Percentiles rank a stretch among this genome's conserved stretches.
Conservation (phyloP, 2,888 invertebrate species). For the Apodemia zela region DNA sequence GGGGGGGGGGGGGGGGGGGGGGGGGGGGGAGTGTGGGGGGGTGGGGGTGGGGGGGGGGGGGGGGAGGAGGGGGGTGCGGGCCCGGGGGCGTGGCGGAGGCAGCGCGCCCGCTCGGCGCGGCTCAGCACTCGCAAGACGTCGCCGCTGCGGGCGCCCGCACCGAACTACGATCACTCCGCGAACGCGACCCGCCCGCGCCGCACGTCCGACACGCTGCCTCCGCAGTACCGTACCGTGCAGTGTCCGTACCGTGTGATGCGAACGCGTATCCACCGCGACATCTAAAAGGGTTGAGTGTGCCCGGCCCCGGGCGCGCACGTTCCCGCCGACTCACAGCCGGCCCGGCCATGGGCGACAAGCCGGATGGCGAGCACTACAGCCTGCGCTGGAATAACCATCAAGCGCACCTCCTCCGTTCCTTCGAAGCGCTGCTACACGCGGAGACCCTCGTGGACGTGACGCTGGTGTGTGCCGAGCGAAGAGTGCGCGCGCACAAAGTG, state of each 20-base stretch:
- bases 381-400: conserved; percentile 97
- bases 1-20: too few species aligned
- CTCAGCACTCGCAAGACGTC: conserved; percentile 36
- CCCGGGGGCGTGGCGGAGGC: conserved; percentile 58
- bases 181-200: too few species aligned
- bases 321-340: conserved; percentile 41
- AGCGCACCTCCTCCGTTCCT: conserved; percentile 91
- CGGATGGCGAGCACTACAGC: conserved; percentile 87
- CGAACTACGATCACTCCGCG: too few species aligned
- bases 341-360: conserved; percentile 74
- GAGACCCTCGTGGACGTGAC: conserved; percentile 95
- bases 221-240: conserved; percentile 44
- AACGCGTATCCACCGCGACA: conserved; percentile 59
- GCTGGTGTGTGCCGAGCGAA: conserved; percentile 91
- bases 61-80: conserved; percentile 42
- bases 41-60: conserved; percentile 34
- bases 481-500: conserved; percentile 94
- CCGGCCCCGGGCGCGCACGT: conserved; percentile 65
- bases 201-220: conserved; percentile 49
- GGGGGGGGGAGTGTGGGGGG: conserved; percentile 43
- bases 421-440: conserved; percentile 92
- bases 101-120: conserved; percentile 40
- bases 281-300: conserved; percentile 72
- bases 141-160: conserved; percentile 50
- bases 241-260: conserved; percentile 55